A percentile compares a stretch with the other conserved stretches of the same genome.
These are phyloP conservation scores for Cryptocephalus moraei DNA, from an alignment of 2,888 invertebrate species.

Conservation along the genomic window DNA sequence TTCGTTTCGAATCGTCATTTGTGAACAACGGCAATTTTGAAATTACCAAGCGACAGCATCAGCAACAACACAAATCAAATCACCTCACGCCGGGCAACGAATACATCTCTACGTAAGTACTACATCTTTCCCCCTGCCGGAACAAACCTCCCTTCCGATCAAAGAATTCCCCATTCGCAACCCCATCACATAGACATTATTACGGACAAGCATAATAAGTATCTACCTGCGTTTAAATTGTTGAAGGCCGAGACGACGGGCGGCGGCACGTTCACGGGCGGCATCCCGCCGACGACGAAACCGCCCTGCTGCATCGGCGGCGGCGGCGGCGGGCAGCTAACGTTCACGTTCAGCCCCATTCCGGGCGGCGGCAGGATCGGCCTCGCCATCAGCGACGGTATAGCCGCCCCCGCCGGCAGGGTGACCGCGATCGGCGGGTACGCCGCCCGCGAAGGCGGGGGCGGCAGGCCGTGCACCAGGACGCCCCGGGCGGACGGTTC, in stretches of 20 bases:
- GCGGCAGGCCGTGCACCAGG: constrained; percentile 24
- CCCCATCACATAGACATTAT: no score
- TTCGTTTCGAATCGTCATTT: no score
- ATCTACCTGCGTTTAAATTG: constrained; percentile 34
- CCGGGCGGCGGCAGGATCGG: constrained; percentile 35
- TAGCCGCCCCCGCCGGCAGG: constrained; percentile 21
- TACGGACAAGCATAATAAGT: not conserved
- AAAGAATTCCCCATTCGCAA: no score
- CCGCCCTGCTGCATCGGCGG: constrained; percentile 17
- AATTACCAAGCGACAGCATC: no score
- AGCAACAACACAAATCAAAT: no score
- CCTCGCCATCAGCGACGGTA: constrained; percentile 37
- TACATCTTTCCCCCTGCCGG: no score
- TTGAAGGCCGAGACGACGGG: constrained; percentile 26
- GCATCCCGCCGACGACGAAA: constrained; percentile 30
- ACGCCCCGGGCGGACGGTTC: constrained; percentile 26
- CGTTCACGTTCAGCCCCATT: constrained; percentile 20
- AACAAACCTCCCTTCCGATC: no score
- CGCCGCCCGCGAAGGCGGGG: constrained; percentile 12
- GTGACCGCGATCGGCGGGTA: constrained; percentile 22
- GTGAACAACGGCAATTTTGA: no score
- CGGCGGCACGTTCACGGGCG: constrained; percentile 40
- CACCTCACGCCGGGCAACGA: no score
- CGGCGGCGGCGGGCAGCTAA: constrained; percentile 17
- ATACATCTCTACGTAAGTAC: no score